phyloP scores from a whole-genome alignment of 1,140 invertebrate genomes.

The Zaprionus lachaisei region DNA sequence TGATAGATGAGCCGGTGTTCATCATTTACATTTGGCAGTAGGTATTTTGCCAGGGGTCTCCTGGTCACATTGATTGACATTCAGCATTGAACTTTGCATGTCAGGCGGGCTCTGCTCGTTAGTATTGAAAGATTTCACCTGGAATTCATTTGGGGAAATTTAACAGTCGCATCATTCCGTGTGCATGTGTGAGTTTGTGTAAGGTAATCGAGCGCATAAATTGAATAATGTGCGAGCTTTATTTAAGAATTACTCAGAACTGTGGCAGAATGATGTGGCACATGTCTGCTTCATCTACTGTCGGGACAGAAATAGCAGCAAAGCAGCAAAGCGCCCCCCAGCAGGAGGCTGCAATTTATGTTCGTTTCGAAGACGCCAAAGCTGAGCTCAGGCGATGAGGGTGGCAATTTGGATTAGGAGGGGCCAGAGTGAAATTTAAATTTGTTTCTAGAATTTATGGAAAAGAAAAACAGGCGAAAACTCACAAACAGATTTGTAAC shows the following conservation, averaged over 20 bases:
- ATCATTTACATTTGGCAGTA: conserved; percentile 46
- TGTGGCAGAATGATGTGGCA: conserved; percentile 22
- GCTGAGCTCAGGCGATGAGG: conserved; percentile 6
- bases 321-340: conserved; percentile 10
- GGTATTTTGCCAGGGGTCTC: conserved; percentile 6
- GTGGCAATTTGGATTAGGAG: background rate
- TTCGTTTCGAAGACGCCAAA: conserved; percentile 17
- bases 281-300: background rate
- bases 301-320: conserved; percentile 19
- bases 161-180: conserved; percentile 6
- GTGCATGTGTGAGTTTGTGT: background rate
- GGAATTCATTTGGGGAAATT: conserved; percentile 45
- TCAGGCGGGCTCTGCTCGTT: conserved; percentile 6
- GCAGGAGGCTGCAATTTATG: conserved; percentile 23
- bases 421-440: conserved; percentile 64
- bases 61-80: conserved; percentile 68
- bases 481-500: conserved; percentile 23
- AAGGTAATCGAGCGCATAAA: conserved; percentile 37
- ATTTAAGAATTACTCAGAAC: conserved; percentile 35
- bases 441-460: conserved; percentile 38
- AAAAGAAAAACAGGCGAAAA: conserved; percentile 13
- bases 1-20: conserved; percentile 66
- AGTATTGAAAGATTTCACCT: conserved; percentile 32
- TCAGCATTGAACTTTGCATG: conserved; percentile 77
- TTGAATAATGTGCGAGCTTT: conserved; percentile 31